Conservation (phyloP, 2,113 vertebrate species). For the Chitala chitala region DNA sequence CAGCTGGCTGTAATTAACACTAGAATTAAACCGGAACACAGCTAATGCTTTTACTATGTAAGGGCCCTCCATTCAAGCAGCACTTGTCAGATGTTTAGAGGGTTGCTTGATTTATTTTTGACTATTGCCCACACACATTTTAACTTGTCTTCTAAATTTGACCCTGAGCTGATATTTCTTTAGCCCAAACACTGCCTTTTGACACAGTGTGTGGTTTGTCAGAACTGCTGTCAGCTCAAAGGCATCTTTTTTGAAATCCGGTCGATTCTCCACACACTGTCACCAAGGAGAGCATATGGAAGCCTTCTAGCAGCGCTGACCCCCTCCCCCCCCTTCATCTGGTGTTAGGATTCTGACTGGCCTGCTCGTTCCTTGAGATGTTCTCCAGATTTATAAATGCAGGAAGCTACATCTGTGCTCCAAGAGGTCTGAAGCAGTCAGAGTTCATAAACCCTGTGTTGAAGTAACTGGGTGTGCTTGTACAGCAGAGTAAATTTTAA, state of each 20-base stretch:
- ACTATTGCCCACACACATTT: background rate
- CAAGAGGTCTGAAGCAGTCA: too few relatives aligned
- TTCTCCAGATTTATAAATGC: conserved; percentile 13
- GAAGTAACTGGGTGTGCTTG: too few relatives aligned
- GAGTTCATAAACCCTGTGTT: too few relatives aligned
- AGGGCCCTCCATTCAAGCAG: background rate
- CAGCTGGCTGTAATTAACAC: background rate
- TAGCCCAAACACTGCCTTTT: background rate
- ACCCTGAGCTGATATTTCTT: background rate
- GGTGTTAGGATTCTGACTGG: background rate
- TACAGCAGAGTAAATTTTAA: too few relatives aligned
- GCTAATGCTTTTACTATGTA: background rate
- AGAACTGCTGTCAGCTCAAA: background rate
- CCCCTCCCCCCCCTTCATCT: background rate
- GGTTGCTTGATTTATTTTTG: background rate
- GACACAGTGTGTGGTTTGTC: conserved; percentile 6
- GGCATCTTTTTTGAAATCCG: background rate
- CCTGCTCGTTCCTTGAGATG: background rate
- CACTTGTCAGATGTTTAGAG: background rate
- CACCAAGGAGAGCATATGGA: conserved; percentile 5
- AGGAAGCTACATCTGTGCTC: conserved; percentile 3
- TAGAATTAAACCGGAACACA: background rate
- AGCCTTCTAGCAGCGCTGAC: background rate
- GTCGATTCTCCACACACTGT: conserved; percentile 10
- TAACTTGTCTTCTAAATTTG: background rate